A percentile compares a stretch with the other conserved stretches of the same genome.
Conservation (phyloP, 2,888 invertebrate genomes). For the Coenonympha glycerion region DNA sequence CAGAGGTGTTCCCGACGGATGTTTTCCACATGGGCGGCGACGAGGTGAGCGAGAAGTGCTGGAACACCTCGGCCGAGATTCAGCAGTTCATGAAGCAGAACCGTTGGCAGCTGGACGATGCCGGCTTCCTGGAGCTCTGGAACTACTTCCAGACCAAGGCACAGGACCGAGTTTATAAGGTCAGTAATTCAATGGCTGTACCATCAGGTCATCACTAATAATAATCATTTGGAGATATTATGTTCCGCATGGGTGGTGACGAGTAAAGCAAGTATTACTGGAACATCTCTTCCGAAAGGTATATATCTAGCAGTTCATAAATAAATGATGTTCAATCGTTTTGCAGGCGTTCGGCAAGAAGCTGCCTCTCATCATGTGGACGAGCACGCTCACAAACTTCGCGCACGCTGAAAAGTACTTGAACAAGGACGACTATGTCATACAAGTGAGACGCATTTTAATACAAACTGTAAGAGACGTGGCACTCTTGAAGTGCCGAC, state of each 20-base stretch:
- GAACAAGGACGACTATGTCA: conserved; percentile 84
- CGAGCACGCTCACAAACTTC: conserved; percentile 83
- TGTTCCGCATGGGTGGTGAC: too few relatives aligned
- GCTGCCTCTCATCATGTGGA: conserved; percentile 85
- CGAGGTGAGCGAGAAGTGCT: conserved; percentile 83
- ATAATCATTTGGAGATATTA: too few relatives aligned
- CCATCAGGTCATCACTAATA: too few relatives aligned
- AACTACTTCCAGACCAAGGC: conserved; percentile 84
- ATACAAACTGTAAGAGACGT: too few relatives aligned
- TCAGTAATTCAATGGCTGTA: conserved; percentile 24
- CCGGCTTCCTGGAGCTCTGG: conserved; percentile 82
- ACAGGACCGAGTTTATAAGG: conserved; percentile 74
- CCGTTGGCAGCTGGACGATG: conserved; percentile 77
- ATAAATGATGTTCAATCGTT: conserved; percentile 1
- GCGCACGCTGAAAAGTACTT: conserved; percentile 79
- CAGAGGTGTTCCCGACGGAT: conserved; percentile 81
- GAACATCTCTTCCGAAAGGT: too few relatives aligned
- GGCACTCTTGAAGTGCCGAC: too few relatives aligned
- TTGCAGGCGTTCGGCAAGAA: conserved; percentile 68
- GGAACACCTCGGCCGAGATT: conserved; percentile 83
- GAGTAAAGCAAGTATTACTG: too few relatives aligned
- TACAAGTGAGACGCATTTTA: conserved; percentile 72
- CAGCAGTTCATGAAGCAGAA: conserved; percentile 80
- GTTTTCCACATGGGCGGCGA: conserved; percentile 94
- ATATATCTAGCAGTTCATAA: too few relatives aligned